Evolutionary conservation across 1,140 invertebrate genomes (phyloP), one percentile per base, ranked within the genome.

Genomic region (Oedothorax gibbosus): DNA sequence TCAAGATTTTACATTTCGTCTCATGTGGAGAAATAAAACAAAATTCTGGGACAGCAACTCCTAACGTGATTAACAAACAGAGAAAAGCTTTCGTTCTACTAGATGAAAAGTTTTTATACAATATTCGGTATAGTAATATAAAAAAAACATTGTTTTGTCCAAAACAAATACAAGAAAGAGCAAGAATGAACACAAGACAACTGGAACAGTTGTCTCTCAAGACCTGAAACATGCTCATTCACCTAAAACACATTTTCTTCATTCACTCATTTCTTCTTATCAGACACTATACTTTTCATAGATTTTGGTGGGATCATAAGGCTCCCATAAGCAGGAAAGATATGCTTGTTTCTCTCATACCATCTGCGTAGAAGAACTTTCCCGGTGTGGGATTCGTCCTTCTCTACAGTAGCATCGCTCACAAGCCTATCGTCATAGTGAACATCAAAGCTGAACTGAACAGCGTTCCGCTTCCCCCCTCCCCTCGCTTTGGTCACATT

Each of bases 261-360:
- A 6, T 60, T 60, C 12, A 60, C 49, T 72, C 68, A 85, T 50
- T 87, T 92, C 81, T 91, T 91, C 89, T 92, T 93, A 89, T 95
- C 94, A 50, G 93, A 94, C 85, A 97, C 94, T 21, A 96, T 98
- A 99, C 89, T 98, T 98, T 80, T 98, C 96, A 91, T 99, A 99
- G 87, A 94, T 96, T 90, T 99, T 99, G 10, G 97, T 98, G 18
- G 99, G 98, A 91, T 99, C 98, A 90, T 98, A 99, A 0, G 98
- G 97, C 91, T 99, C 88, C 99, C 92, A 88, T 96, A 98, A 0
- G 98, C 98, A 18, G 99, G 99, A 89, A 99, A 99, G 83, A 99
- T 99, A 88, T 99, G 99, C 89, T 99, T 99, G 89, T 99, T 99
- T 87, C 98, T 93, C 90, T 99, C 98, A 90, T 99, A 99, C 98